phyloP scores from a whole-genome alignment of 2,888 invertebrate species.

The Clanis bilineata region DNA sequence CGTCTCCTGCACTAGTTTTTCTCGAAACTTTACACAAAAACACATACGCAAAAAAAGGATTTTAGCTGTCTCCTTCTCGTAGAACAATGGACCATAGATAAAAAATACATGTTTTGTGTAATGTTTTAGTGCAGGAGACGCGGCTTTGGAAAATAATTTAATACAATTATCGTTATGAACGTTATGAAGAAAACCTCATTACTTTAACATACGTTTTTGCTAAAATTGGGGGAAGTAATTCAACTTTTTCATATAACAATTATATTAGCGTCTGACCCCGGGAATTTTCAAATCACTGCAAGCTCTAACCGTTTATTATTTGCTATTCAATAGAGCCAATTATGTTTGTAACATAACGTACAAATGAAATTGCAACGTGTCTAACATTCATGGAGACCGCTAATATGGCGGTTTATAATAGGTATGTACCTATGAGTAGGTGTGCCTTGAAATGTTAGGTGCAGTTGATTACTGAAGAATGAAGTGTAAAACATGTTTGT shows the following conservation, averaged over 20 bases:
- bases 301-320: background rate
- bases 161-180: background rate
- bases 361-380: slow-evolving; percentile 8
- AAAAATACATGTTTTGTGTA: no score
- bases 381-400: background rate
- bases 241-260: background rate
- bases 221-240: background rate
- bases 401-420: background rate
- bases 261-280: no score
- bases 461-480: background rate
- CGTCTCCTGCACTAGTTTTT: no score
- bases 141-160: no score
- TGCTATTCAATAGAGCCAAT: background rate
- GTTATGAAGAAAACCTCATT: background rate
- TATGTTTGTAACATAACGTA: background rate
- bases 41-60: no score
- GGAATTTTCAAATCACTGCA: background rate
- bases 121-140: no score
- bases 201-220: background rate
- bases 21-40: no score
- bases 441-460: background rate
- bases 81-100: no score
- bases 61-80: no score
- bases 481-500: background rate
- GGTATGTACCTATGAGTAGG: background rate